A percentile compares a stretch with the other conserved stretches of the same genome.
Evolutionary conservation across 2,113 vertebrate species (phyloP).

Genomic region (Mormoops blainvillei): DNA sequence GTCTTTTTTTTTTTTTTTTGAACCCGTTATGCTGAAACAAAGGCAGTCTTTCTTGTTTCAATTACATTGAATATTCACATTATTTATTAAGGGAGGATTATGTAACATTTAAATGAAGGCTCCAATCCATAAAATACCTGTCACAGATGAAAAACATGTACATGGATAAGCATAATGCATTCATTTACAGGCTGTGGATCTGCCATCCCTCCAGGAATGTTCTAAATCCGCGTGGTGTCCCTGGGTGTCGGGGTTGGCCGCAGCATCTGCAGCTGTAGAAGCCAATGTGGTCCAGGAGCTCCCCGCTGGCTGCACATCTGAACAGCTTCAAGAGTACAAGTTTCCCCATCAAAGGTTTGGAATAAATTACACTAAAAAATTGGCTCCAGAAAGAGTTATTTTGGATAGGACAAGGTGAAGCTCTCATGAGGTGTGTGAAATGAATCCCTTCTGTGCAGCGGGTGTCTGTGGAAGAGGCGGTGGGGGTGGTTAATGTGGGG

Average conservation of each 20-base stretch:
- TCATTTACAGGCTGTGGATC: conserved; percentile 60
- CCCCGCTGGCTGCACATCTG: conserved; percentile 77
- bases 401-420: conserved; percentile 73
- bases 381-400: conserved; percentile 79
- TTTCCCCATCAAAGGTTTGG: conserved; percentile 75
- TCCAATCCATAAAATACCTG: conserved; percentile 48
- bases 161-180: conserved; percentile 12
- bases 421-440: conserved; percentile 67
- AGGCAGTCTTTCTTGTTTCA: conserved; percentile 54
- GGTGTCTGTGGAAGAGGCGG: neutral
- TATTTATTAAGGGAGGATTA: conserved; percentile 56
- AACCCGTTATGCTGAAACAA: neutral
- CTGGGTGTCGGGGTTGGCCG: conserved; percentile 50
- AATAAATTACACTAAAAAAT: conserved; percentile 76
- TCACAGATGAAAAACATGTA: conserved; percentile 18
- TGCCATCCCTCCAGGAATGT: conserved; percentile 49
- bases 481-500: neutral
- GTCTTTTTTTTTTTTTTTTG: neutral
- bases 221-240: conserved; percentile 49
- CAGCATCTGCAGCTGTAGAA: conserved; percentile 39
- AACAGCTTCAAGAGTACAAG: conserved; percentile 65
- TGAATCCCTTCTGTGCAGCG: conserved; percentile 52
- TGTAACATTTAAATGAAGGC: conserved; percentile 46
- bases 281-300: conserved; percentile 51
- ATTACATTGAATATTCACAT: conserved; percentile 12